phyloP scores from a whole-genome alignment of 2,888 invertebrate species.

The Syrphus vitripennis region DNA sequence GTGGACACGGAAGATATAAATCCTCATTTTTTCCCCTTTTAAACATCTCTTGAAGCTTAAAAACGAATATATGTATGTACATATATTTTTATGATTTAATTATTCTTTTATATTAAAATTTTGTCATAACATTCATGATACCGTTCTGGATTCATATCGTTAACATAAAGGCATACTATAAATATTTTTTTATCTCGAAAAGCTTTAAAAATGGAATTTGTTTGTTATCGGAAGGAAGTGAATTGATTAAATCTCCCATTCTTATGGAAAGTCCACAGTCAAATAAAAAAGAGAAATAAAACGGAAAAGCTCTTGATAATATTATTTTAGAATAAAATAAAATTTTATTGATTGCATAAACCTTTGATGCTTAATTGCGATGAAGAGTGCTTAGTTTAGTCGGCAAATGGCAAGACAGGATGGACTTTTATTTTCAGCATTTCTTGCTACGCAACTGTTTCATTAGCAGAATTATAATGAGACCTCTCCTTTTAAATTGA shows the following conservation, averaged over 20 bases:
- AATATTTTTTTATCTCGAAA: neutral
- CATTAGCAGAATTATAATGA: constrained; percentile 9
- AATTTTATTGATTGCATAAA: neutral
- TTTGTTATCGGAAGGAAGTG: neutral
- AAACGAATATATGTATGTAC: no score
- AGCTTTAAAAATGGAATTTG: neutral
- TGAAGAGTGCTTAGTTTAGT: neutral
- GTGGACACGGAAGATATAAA: no score
- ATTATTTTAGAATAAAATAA: neutral
- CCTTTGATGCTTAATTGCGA: neutral
- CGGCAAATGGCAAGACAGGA: neutral
- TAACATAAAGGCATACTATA: neutral
- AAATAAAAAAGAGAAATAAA: neutral
- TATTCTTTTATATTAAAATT: neutral
- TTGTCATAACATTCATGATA: neutral
- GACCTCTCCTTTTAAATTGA: neutral
- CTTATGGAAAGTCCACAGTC: neutral
- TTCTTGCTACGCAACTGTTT: neutral
- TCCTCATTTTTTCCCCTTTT: no score
- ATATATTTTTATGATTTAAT: no score
- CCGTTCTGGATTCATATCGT: neutral
- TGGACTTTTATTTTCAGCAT: neutral
- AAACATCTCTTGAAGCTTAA: no score
- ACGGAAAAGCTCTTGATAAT: neutral
- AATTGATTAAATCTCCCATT: neutral